A percentile compares a stretch with the other conserved stretches of the same genome.
These are phyloP conservation scores for Centropyge bicolor DNA, from an alignment of 2,797 vertebrate genomes.

Conservation along the genomic window DNA sequence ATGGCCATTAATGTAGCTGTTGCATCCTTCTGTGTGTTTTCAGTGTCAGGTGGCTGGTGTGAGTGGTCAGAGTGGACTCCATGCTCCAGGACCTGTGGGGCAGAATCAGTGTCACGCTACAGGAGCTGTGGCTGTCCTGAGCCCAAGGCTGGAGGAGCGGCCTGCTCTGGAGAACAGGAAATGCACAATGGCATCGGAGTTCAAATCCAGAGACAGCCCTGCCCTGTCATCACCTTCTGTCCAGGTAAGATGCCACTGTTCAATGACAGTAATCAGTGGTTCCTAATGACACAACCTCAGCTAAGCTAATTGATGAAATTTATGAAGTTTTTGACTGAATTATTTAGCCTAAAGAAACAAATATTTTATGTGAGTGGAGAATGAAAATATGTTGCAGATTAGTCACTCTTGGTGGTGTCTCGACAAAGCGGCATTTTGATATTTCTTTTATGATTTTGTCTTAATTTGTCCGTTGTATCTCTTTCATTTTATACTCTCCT, in stretches of 20 bases:
- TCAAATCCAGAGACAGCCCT: conserved; percentile 87
- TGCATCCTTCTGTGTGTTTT: background rate
- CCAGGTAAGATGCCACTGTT: conserved; percentile 81
- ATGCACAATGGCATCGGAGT: conserved; percentile 79
- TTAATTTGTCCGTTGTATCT: background rate
- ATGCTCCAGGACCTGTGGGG: conserved; percentile 89
- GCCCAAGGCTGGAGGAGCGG: conserved; percentile 81
- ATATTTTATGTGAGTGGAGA: background rate
- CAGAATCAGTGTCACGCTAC: conserved; percentile 86
- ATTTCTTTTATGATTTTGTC: background rate
- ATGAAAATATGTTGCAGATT: background rate
- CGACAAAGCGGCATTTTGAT: background rate
- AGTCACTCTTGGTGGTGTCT: background rate
- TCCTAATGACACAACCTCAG: background rate
- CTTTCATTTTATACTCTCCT: background rate
- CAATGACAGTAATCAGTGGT: background rate
- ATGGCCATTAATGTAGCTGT: background rate
- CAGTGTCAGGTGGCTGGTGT: conserved; percentile 90
- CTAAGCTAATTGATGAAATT: background rate
- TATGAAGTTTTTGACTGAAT: background rate
- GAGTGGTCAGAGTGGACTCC: conserved; percentile 90
- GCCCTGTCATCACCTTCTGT: conserved; percentile 83
- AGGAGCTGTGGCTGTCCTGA: conserved; percentile 89
- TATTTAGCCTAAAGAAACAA: background rate
- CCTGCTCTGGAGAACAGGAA: conserved; percentile 83